phyloP scores from a whole-genome alignment of 2,888 invertebrate genomes.

The Parasteatoda lunata region DNA sequence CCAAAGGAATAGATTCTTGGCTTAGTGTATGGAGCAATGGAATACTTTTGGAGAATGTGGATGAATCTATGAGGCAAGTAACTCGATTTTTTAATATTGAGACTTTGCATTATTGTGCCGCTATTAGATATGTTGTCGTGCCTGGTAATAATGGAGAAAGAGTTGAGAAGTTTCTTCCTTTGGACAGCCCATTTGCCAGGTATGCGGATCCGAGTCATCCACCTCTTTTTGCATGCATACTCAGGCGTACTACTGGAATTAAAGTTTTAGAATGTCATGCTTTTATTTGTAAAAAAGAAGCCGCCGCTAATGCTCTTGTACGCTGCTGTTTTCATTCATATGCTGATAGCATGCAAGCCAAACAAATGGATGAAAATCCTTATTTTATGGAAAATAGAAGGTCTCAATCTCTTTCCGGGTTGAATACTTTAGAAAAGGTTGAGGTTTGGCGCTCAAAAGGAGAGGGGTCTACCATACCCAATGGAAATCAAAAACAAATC shows the following conservation, averaged over 20 bases:
- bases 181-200: constrained; percentile 97
- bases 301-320: constrained; percentile 97
- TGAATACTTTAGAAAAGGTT: constrained; percentile 70
- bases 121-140: constrained; percentile 88
- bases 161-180: constrained; percentile 83
- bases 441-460: constrained; percentile 68
- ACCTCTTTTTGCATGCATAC: constrained; percentile 95
- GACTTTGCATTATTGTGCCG: constrained; percentile 95
- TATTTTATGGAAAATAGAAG: constrained; percentile 69
- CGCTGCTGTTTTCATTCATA: constrained; percentile 98
- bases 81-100: constrained; percentile 97
- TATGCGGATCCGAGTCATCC: constrained; percentile 95
- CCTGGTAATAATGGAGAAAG: constrained; percentile 76
- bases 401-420: constrained; percentile 69
- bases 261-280: constrained; percentile 99
- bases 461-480: constrained; percentile 35
- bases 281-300: constrained; percentile 96
- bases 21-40: constrained; percentile 98
- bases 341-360: constrained; percentile 94
- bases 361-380: constrained; percentile 78
- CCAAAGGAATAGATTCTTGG: constrained; percentile 95
- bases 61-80: constrained; percentile 94
- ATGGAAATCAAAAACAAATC: constrained; percentile 29
- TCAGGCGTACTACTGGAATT: constrained; percentile 95
- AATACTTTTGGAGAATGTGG: constrained; percentile 92